Conservation (phyloP, 2,888 invertebrate genomes). For the Tricholauxania praeusta region DNA sequence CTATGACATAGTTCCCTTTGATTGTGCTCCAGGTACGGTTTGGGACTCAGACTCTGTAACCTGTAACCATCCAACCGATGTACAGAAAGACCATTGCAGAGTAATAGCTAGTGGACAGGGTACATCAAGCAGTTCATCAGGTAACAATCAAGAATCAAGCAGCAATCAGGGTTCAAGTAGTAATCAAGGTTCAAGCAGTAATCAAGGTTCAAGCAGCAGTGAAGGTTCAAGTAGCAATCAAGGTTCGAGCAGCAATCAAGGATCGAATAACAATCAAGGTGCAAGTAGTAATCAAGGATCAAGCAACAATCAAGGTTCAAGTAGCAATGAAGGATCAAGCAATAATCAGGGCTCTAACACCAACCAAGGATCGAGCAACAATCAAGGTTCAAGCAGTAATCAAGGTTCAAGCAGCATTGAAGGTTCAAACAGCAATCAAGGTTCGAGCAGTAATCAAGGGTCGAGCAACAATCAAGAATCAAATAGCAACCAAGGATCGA, state of each 20-base stretch:
- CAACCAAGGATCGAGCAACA: conserved; percentile 27
- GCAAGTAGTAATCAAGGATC: not conserved
- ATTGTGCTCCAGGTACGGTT: conserved; percentile 76
- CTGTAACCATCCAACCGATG: conserved; percentile 64
- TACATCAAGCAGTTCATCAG: conserved; percentile 15
- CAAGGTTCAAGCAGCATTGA: conserved; percentile 28
- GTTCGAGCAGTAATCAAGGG: conserved; percentile 26
- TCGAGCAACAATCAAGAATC: conserved; percentile 27
- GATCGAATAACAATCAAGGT: not conserved
- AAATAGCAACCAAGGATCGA: not conserved
- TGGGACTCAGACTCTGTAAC: conserved; percentile 70
- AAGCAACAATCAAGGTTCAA: not conserved
- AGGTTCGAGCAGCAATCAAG: not conserved
- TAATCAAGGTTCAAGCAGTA: conserved; percentile 35
- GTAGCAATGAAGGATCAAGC: conserved; percentile 8
- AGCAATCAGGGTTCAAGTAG: conserved; percentile 5
- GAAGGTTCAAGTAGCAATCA: conserved; percentile 5
- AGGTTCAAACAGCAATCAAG: conserved; percentile 34
- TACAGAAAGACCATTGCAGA: conserved; percentile 60
- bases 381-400: conserved; percentile 22
- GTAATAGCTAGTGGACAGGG: conserved; percentile 54
- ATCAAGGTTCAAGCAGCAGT: conserved; percentile 36
- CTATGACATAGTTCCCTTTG: conserved; percentile 73
- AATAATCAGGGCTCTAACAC: conserved; percentile 24
- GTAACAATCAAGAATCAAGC: conserved; percentile 34